phyloP scores from a whole-genome alignment of 2,888 invertebrate genomes.

The Brenthis daphne region DNA sequence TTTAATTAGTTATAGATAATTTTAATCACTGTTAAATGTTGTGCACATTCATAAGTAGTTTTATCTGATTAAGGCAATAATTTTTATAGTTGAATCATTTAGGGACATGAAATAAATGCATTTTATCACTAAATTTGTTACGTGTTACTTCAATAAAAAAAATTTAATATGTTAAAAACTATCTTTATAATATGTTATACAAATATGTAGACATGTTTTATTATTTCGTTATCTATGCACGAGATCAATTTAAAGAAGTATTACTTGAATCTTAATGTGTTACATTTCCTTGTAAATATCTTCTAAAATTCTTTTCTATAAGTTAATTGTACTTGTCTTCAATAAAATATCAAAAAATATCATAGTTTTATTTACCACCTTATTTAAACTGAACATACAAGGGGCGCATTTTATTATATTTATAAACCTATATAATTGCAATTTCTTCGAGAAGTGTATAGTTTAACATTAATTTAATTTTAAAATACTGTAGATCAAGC shows the following conservation, averaged over 20 bases:
- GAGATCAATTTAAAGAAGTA: conserved; percentile 49
- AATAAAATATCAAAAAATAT: conserved; percentile 59
- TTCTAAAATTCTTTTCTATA: conserved; percentile 73
- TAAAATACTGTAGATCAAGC: conserved; percentile 6
- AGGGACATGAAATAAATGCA: conserved; percentile 42
- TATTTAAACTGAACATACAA: neutral
- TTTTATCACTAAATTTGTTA: conserved; percentile 40
- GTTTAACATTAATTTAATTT: neutral
- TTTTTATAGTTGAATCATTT: conserved; percentile 53
- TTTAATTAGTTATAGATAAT: conserved; percentile 68
- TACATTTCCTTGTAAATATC: conserved; percentile 76
- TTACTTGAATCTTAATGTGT: conserved; percentile 68
- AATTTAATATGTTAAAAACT: conserved; percentile 32
- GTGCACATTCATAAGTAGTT: conserved; percentile 77
- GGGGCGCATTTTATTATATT: neutral
- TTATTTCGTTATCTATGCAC: conserved; percentile 42
- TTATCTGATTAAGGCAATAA: conserved; percentile 73
- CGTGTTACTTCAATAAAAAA: conserved; percentile 28
- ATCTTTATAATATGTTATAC: conserved; percentile 35
- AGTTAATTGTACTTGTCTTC: conserved; percentile 77
- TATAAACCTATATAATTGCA: neutral
- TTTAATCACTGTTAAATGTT: conserved; percentile 82
- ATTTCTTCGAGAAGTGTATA: neutral
- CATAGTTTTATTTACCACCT: conserved; percentile 32
- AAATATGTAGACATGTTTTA: conserved; percentile 30